Percentiles rank a stretch among this genome's conserved stretches.
phyloP scores from a whole-genome alignment of 2,797 vertebrate species.

The Taeniopygia guttata region DNA sequence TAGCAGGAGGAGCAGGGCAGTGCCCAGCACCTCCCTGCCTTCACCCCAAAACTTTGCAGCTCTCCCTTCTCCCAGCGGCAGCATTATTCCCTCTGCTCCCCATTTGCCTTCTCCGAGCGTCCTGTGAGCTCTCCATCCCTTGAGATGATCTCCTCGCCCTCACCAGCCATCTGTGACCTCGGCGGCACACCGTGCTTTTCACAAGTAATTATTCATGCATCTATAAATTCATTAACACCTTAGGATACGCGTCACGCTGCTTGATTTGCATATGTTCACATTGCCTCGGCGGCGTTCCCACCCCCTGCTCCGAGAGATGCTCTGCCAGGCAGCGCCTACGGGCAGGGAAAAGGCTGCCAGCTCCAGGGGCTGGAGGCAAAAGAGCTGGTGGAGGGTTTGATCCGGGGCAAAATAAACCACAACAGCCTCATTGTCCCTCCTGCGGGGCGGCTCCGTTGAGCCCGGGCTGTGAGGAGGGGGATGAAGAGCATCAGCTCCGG shows the following conservation, averaged over 20 bases:
- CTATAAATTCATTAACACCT: slow-evolving; percentile 53
- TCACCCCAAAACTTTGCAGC: background rate
- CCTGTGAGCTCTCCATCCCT: background rate
- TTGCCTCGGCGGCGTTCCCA: background rate
- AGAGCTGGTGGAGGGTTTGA: background rate
- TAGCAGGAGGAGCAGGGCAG: background rate
- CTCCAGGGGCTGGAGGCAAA: background rate
- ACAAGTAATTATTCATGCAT: slow-evolving; percentile 42
- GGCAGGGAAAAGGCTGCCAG: slow-evolving; percentile 2
- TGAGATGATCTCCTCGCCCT: background rate
- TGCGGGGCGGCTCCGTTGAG: background rate
- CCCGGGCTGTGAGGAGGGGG: too few relatives aligned
- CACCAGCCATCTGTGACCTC: slow-evolving; percentile 42
- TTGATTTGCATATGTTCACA: slow-evolving; percentile 31
- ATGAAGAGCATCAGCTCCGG: background rate
- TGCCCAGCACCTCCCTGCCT: background rate
- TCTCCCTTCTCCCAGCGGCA: background rate
- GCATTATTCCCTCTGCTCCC: background rate
- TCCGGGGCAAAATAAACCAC: background rate
- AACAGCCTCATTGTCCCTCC: background rate
- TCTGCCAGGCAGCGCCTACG: background rate
- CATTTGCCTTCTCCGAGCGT: background rate
- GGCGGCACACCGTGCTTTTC: slow-evolving; percentile 1
- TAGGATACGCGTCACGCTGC: background rate
- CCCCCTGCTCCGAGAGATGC: background rate